Base-by-base conservation (phyloP, 2,888 invertebrate species). In the Oegoconia quadripuncta region DNA sequence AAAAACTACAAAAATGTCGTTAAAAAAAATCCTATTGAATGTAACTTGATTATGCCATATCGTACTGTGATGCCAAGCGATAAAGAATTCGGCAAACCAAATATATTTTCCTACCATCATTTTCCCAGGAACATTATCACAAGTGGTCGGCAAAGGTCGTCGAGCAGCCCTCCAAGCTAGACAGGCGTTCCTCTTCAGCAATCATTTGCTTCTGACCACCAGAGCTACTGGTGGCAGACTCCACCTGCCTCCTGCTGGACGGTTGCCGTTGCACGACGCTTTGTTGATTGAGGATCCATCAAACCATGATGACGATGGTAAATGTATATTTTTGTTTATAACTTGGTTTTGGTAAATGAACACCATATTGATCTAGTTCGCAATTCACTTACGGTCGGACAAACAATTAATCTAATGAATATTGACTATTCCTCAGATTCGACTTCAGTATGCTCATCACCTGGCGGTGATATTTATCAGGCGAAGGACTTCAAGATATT, bases 121-220 rank as follows among this genome's bases (percentile, higher is more conserved):
- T n/a, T n/a, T n/a, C 22, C 26, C 74, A 94, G 95, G 95, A 26
- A 91, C 92, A 9, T 77, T 95, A 17, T 91, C 94, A 8, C 95
- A 95, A 81, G 90, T 95, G 44, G 89, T 92, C 7, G 88, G 90
- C 17, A 88, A 88, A 44, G 88, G 88, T 2, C 83, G 89, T 0
- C 70, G 86, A 2, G 83, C 86, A 0, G 58, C 67, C 0, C 55
- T 82, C 6, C 87, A 87, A 38, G 64, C 86, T 4, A 89, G 97
- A 0, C 96, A 96, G 70, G 96, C 96, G 50, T 97, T 95, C 69
- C 90, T 97, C 13, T 97, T 97, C 83, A 96, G 96, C 46, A 96
- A 96, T 87, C 95, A 96, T 73, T 88, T 97, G 51, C 92, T 97
- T 48, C 88, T 97, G 33, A 94, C 96, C 1, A 96, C 95, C 2